Evolutionary conservation across 2,888 invertebrate genomes (phyloP), one percentile per base, ranked within the genome.

Genomic region (Encarsia formosa): DNA sequence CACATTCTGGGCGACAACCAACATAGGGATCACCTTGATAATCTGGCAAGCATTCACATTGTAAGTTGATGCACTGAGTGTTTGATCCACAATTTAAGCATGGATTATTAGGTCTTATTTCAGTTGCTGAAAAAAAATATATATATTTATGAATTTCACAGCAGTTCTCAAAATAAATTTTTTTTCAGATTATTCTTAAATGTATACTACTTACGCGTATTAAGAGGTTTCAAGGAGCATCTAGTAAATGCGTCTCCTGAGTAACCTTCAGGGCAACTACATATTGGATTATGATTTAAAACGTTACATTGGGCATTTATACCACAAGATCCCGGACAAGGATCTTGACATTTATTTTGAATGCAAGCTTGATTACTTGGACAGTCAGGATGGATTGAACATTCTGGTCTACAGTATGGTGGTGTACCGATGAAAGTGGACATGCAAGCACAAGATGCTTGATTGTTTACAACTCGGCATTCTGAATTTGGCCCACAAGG

Each of bases 1-100:
- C 79, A 68, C 89, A 89, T 76, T 89, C 88, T 5, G 88, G 88
- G 58, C 85, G 80, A 65, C 89, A 89, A 19, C 84, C 84, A 24
- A 24, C 78, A 79, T 72, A 73, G 9, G 77, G 77, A 61, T 76
- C 73, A 23, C 76, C 76, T 41, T 60, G 63, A 54, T 69, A 67
- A 47, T 69, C 67, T n/a, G 70, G 66, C 22, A 70, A 64, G 58
- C 76, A 76, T n/a, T 56, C 54, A 50, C 76, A 77, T 43, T 65
- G 68, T 11, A 78, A 75, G 39, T 77, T 73, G 61, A 69, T 71
- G 65, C 87, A 87, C 57, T 79, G 71, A 19, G 85, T 78, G 68
- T 87, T 86, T 41, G 83, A 79, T 58, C 87, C 88, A 67, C 88
- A 88, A 35, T 86, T 86, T 58, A 82, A 32, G 20, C 53, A 84